Evolutionary conservation across 2,797 vertebrate genomes (phyloP), one percentile per base, ranked within the genome.

Genomic region (Scleropages formosus): DNA sequence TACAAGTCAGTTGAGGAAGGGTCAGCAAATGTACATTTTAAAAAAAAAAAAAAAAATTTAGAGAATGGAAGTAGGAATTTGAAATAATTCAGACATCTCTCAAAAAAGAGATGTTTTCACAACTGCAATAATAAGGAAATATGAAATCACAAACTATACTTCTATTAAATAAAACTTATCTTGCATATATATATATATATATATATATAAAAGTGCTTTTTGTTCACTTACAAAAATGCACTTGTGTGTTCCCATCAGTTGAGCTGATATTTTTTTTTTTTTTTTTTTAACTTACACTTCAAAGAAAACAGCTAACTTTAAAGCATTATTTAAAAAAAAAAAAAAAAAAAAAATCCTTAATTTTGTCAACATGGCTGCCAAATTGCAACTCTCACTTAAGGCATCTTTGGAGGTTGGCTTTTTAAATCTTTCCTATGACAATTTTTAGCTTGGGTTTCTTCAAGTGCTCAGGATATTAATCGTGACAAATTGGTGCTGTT

Each of bases 321-420:
- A 68, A 62, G 62, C 10, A 20, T 65, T 46, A 22, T 18, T 76
- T 66, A 27, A 58, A 60, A 68, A 39, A 75, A 4, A 78, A 12
- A 62, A 70, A 67, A 74, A 39, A 18, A 6, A 46, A 24, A 59
- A 63, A 26, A 31, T 16, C 22, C 4, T n/a, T 66, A 12, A 60
- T 51, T 84, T 53, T 74, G 80, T 82, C 78, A 92, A 91, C 80
- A 86, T 81, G 87, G 89, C 88, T 88, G 90, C 91, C 81, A 80
- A 78, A 79, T 79, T 83, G 80, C 56, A 80, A 86, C 59, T 73
- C 81, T 84, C 86, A 88, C 76, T 79, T 66, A 80, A 85, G 84
- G 69, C 82, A 79, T 83, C 78, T 87, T 81, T 76, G 77, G 70
- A 80, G 59, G 64, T 80, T 79, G 72, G 78, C 62, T 60, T 75